phyloP scores from a whole-genome alignment of 2,888 invertebrate genomes.

The Volucella inflata region DNA sequence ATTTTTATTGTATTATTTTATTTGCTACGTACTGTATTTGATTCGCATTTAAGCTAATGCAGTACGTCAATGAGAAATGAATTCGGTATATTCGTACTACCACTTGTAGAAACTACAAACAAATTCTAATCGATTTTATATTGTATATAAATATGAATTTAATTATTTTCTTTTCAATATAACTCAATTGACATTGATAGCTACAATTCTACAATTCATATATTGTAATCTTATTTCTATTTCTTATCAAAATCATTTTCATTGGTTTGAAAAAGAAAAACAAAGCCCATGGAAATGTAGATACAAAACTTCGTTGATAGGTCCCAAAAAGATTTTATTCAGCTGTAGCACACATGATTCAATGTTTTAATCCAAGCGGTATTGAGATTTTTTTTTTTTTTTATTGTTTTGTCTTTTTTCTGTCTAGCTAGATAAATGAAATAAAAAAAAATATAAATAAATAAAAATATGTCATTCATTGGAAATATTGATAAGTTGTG shows the following conservation, averaged over 20 bases:
- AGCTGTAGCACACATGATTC: too few species aligned
- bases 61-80: not conserved
- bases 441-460: too few species aligned
- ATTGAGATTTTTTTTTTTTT: too few species aligned
- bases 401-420: too few species aligned
- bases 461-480: too few species aligned
- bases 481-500: too few species aligned
- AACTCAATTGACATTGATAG: conserved; percentile 26
- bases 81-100: not conserved
- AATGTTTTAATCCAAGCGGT: too few species aligned
- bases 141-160: not conserved
- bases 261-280: not conserved
- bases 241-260: not conserved
- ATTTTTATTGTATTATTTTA: conserved; percentile 22
- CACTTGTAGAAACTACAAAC: not conserved
- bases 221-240: not conserved
- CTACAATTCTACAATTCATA: not conserved
- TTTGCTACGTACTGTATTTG: conserved; percentile 46
- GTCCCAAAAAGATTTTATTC: too few species aligned
- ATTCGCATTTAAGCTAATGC: conserved; percentile 41
- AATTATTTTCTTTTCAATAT: not conserved
- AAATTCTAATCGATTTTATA: conserved; percentile 38
- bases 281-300: too few species aligned
- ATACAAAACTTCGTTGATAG: too few species aligned
- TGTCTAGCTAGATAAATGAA: too few species aligned